Evolutionary conservation across 2,888 invertebrate species (phyloP).

Genomic region (Sinelater perroti): DNA sequence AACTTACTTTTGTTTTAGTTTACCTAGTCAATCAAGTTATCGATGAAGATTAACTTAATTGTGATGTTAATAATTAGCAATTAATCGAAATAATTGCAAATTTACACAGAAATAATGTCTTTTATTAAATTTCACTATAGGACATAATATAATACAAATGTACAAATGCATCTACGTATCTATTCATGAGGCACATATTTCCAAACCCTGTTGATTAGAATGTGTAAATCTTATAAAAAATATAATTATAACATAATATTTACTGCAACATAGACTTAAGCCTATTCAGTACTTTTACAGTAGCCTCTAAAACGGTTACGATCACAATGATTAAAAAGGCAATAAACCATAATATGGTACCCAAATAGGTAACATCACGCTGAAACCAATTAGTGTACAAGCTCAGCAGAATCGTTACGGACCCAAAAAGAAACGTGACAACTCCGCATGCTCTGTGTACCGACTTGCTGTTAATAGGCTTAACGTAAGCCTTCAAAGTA

Average conservation of each 20-base stretch:
- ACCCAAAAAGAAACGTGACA: slow-evolving; percentile 39
- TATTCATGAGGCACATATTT: too few relatives aligned
- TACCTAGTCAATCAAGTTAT: too few relatives aligned
- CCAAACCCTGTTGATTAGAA: too few relatives aligned
- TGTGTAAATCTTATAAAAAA: too few relatives aligned
- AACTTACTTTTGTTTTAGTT: background rate
- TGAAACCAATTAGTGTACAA: slow-evolving; percentile 43
- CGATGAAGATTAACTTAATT: too few relatives aligned
- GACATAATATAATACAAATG: too few relatives aligned
- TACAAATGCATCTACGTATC: too few relatives aligned
- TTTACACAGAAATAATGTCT: too few relatives aligned
- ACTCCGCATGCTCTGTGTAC: slow-evolving; percentile 43
- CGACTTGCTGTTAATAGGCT: slow-evolving; percentile 42
- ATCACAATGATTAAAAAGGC: slow-evolving; percentile 26
- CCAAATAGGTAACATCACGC: slow-evolving; percentile 10
- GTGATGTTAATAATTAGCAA: too few relatives aligned
- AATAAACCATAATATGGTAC: slow-evolving; percentile 32
- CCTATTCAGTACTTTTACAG: slow-evolving; percentile 28
- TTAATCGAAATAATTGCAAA: too few relatives aligned
- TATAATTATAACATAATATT: too few relatives aligned
- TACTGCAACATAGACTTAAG: slow-evolving; percentile 13
- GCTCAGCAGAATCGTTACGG: slow-evolving; percentile 41
- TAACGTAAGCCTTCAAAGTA: slow-evolving; percentile 44
- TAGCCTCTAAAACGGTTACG: slow-evolving; percentile 23
- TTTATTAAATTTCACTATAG: too few relatives aligned